These are phyloP conservation scores for Malthinus flaveolus DNA, from an alignment of 2,888 invertebrate species.

Conservation along the genomic window DNA sequence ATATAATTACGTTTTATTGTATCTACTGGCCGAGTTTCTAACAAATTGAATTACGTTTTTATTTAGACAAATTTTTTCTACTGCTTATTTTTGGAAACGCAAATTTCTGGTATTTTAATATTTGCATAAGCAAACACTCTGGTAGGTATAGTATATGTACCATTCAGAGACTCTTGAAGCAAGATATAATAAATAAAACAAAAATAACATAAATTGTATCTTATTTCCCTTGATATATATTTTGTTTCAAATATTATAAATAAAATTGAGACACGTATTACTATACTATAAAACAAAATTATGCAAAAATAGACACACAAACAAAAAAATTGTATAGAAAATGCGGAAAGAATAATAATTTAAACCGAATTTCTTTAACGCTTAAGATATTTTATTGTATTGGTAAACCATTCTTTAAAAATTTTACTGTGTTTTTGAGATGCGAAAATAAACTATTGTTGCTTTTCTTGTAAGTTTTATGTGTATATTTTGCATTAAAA, in stretches of 20 bases:
- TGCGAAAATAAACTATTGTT: background rate
- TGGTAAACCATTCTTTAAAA: constrained; percentile 1
- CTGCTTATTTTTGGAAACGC: no score
- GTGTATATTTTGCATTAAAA: no score
- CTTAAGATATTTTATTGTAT: background rate
- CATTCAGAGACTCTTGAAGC: constrained; percentile 7
- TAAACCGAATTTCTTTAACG: constrained; percentile 1
- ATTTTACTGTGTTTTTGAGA: background rate
- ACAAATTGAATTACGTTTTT: no score
- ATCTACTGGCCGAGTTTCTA: no score
- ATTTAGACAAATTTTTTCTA: no score
- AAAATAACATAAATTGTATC: constrained; percentile 15
- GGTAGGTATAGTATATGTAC: no score
- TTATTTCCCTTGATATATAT: constrained; percentile 12
- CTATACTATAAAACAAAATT: constrained; percentile 8
- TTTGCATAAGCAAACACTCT: no score
- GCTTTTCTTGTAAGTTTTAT: no score
- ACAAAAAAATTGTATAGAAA: constrained; percentile 1
- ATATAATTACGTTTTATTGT: no score
- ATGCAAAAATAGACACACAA: constrained; percentile 1
- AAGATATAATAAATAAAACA: constrained; percentile 13
- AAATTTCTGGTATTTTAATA: no score
- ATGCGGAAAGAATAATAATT: constrained; percentile 6
- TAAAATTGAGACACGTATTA: constrained; percentile 7
- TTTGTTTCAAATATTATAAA: constrained; percentile 19